Evolutionary conservation across 2,797 vertebrate species (phyloP).

Genomic region (Potorous gilbertii): DNA sequence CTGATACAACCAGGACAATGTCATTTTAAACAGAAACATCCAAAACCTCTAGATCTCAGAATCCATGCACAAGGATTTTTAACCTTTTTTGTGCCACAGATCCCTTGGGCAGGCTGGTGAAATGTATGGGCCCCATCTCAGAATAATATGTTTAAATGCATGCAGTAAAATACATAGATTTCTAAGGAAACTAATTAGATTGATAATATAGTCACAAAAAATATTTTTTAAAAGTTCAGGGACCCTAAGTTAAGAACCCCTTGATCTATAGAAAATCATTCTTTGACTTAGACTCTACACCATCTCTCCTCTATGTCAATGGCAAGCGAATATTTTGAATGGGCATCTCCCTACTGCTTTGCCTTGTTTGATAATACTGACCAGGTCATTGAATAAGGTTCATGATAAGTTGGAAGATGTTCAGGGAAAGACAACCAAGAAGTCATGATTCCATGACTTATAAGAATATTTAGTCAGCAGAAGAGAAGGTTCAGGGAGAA

Average conservation of each 20-base stretch:
- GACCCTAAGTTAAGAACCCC: not conserved
- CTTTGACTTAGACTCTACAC: not conserved
- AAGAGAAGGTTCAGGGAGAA: not conserved
- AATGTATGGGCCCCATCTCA: not conserved
- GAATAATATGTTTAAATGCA: not conserved
- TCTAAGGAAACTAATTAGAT: not conserved
- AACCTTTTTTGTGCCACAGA: not conserved
- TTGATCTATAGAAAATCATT: not conserved
- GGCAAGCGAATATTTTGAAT: not conserved
- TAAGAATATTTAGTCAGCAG: not conserved
- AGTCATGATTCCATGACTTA: not conserved
- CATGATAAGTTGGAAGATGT: not conserved
- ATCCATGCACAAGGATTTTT: not conserved
- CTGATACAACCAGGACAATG: not conserved
- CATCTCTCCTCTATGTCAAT: not conserved
- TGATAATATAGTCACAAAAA: not conserved
- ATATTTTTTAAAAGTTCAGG: not conserved
- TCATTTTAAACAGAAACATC: not conserved
- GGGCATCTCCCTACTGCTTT: not conserved
- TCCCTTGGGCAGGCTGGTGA: not conserved
- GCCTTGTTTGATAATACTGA: not conserved
- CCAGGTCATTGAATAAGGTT: not conserved
- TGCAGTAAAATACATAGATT: not conserved
- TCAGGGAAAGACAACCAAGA: not conserved
- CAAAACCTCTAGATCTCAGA: not conserved